These are phyloP conservation scores for Gymnosoma rotundatum DNA, from an alignment of 2,888 invertebrate species.

Conservation along the genomic window DNA sequence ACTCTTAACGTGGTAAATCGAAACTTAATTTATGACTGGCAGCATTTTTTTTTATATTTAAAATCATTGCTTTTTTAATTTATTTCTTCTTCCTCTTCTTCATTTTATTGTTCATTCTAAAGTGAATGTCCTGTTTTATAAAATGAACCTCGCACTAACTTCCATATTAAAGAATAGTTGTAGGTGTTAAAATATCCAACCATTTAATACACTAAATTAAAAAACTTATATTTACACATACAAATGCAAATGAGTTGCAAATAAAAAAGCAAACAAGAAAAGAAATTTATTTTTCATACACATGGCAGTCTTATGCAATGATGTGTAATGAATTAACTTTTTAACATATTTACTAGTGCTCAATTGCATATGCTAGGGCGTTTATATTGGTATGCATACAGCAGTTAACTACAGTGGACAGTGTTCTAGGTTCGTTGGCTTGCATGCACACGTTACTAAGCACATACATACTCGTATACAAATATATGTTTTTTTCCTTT, in stretches of 20 bases:
- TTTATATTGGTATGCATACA: not conserved
- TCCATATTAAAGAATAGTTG: slow-evolving; percentile 55
- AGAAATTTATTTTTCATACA: slow-evolving; percentile 61
- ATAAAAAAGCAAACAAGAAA: slow-evolving; percentile 34
- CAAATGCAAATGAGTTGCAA: slow-evolving; percentile 29
- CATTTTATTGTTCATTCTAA: slow-evolving; percentile 6
- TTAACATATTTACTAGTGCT: slow-evolving; percentile 67
- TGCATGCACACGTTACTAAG: slow-evolving; percentile 10
- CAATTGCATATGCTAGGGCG: slow-evolving; percentile 64
- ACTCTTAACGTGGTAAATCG: slow-evolving; percentile 64
- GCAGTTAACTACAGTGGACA: slow-evolving; percentile 41
- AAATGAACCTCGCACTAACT: slow-evolving; percentile 53
- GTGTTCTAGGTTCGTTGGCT: slow-evolving; percentile 62
- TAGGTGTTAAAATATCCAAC: slow-evolving; percentile 64
- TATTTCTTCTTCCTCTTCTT: slow-evolving; percentile 5
- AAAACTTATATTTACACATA: slow-evolving; percentile 7
- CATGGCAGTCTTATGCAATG: slow-evolving; percentile 74
- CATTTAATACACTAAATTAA: slow-evolving; percentile 61
- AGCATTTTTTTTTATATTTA: slow-evolving; percentile 29
- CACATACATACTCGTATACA: not conserved
- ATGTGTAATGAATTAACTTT: slow-evolving; percentile 74
- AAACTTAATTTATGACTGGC: slow-evolving; percentile 70
- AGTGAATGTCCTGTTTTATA: slow-evolving; percentile 65
- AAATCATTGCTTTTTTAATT: slow-evolving; percentile 49
- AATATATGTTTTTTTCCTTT: not conserved